Percentiles rank a stretch among this genome's conserved stretches.
phyloP scores from a whole-genome alignment of 2,113 vertebrate genomes.

The Dissostichus mawsoni region DNA sequence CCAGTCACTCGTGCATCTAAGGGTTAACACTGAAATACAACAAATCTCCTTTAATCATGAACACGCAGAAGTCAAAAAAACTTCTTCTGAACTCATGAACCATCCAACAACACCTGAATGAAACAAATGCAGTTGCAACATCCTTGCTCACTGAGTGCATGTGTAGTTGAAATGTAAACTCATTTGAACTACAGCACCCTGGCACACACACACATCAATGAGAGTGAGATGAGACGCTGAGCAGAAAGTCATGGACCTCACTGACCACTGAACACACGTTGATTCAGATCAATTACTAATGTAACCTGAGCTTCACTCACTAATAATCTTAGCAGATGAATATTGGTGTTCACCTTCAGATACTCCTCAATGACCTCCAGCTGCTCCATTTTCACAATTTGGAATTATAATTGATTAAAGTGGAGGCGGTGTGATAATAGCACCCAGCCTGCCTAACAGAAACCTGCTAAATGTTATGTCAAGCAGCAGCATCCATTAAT shows the following conservation, averaged over 20 bases:
- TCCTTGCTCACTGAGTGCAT: too few species aligned
- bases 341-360: conserved; percentile 36
- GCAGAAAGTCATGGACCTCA: neutral
- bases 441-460: neutral
- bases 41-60: too few species aligned
- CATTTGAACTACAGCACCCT: too few species aligned
- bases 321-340: conserved; percentile 49
- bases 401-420: conserved; percentile 44
- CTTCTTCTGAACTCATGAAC: too few species aligned
- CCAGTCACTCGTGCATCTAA: too few species aligned
- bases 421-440: conserved; percentile 6
- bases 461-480: neutral
- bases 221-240: neutral
- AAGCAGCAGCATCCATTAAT: neutral
- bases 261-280: conserved; percentile 7
- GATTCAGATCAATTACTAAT: conserved; percentile 20
- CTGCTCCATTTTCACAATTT: conserved; percentile 11
- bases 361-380: conserved; percentile 8
- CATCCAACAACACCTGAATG: too few species aligned
- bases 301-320: conserved; percentile 12
- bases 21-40: too few species aligned
- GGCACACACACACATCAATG: neutral
- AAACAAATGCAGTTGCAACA: too few species aligned
- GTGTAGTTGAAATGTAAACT: too few species aligned
- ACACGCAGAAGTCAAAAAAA: too few species aligned